These are phyloP conservation scores for Parasteatoda lunata DNA, from an alignment of 2,888 invertebrate species.

Conservation along the genomic window DNA sequence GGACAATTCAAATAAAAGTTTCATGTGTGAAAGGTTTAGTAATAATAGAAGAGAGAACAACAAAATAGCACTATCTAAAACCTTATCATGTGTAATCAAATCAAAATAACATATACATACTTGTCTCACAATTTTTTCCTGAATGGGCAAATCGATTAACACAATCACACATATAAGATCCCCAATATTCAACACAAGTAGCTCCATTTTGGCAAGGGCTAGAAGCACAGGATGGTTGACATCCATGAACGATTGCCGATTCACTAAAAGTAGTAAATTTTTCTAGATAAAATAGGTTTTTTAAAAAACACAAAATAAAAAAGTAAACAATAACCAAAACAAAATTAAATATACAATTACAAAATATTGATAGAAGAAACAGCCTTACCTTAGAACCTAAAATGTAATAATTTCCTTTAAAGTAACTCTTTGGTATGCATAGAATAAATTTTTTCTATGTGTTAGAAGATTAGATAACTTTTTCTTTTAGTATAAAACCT, in stretches of 20 bases:
- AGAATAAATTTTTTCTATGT: no score
- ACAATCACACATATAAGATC: conserved; percentile 92
- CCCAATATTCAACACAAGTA: conserved; percentile 86
- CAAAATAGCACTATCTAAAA: no score
- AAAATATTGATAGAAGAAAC: not conserved
- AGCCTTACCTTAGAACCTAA: not conserved
- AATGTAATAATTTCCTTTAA: not conserved
- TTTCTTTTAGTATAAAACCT: no score
- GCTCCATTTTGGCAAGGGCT: conserved; percentile 95
- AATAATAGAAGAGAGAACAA: no score
- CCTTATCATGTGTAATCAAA: no score
- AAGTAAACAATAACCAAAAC: not conserved
- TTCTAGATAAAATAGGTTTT: no score
- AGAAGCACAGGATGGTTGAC: conserved; percentile 94
- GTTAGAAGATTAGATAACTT: no score
- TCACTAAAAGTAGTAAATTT: conserved; percentile 73
- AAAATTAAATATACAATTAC: not conserved
- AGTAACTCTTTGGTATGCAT: no score
- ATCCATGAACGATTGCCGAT: conserved; percentile 92
- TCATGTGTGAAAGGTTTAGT: no score
- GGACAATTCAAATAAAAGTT: no score
- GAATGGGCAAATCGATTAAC: conserved; percentile 94
- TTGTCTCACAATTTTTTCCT: conserved; percentile 91
- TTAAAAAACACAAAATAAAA: no score
- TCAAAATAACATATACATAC: conserved; percentile 78